These are phyloP conservation scores for Rhimphoctona megacephalus DNA, from an alignment of 2,888 invertebrate species.

Conservation along the genomic window DNA sequence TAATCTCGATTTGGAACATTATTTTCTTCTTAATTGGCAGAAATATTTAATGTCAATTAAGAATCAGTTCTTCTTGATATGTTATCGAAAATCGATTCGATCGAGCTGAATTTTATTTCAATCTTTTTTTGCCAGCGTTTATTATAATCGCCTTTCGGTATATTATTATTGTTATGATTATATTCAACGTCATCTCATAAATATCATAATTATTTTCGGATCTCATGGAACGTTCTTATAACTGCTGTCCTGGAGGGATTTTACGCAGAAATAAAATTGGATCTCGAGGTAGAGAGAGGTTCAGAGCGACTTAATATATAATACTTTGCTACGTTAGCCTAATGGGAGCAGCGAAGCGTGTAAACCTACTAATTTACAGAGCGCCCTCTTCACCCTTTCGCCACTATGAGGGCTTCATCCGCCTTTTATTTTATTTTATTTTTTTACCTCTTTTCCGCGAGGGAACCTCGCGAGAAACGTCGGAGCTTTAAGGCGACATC, in stretches of 20 bases:
- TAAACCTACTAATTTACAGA: conserved; percentile 81
- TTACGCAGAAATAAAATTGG: conserved; percentile 16
- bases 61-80: neutral
- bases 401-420: conserved; percentile 25
- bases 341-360: conserved; percentile 80
- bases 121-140: conserved; percentile 13
- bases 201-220: conserved; percentile 68
- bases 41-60: neutral
- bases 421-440: neutral
- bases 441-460: neutral
- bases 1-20: neutral
- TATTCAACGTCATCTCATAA: conserved; percentile 64
- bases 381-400: conserved; percentile 50
- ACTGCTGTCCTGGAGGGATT: conserved; percentile 57
- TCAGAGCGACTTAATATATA: conserved; percentile 81
- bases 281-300: conserved; percentile 57
- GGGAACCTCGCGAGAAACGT: neutral
- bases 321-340: conserved; percentile 81
- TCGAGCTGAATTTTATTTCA: conserved; percentile 18
- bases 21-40: neutral
- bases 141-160: conserved; percentile 49
- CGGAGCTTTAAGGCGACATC: neutral
- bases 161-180: conserved; percentile 56
- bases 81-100: conserved; percentile 33
- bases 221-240: conserved; percentile 76